phyloP scores from a whole-genome alignment of 1,140 invertebrate genomes.

The Halictus rubicundus region DNA sequence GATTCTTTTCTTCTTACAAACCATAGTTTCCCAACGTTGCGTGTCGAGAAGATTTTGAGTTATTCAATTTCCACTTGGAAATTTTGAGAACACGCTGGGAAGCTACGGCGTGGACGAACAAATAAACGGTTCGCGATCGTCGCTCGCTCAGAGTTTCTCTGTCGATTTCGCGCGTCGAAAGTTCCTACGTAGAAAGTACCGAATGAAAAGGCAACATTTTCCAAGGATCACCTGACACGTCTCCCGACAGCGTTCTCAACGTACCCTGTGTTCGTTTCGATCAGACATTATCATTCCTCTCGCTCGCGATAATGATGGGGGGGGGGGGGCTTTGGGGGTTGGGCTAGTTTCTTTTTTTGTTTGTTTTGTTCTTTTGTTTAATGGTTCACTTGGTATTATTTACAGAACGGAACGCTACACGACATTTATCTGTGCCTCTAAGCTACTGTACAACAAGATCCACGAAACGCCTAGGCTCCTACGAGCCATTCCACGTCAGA shows the following conservation, averaged over 20 bases:
- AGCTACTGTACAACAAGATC: constrained; percentile 60
- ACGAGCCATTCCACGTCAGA: too few relatives aligned
- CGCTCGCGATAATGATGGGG: constrained; percentile 2
- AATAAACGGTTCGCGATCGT: neutral
- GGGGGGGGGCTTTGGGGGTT: neutral
- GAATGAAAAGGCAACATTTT: constrained; percentile 39
- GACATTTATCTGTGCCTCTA: constrained; percentile 49
- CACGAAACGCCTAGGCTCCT: constrained; percentile 36
- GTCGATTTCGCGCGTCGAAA: constrained; percentile 6
- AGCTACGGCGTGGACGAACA: neutral
- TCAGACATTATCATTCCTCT: neutral
- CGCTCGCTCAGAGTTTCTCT: neutral
- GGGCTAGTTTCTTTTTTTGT: neutral
- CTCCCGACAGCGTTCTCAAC: neutral
- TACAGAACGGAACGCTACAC: constrained; percentile 53
- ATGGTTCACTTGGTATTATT: constrained; percentile 35
- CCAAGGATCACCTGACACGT: constrained; percentile 39
- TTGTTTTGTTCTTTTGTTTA: constrained; percentile 4
- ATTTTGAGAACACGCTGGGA: neutral
- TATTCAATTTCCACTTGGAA: too few relatives aligned
- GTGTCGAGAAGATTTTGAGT: too few relatives aligned
- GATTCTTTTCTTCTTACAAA: too few relatives aligned
- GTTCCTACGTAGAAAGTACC: constrained; percentile 1
- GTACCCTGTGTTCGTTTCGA: constrained; percentile 36
- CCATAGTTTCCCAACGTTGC: too few relatives aligned